A percentile compares a stretch with the other conserved stretches of the same genome.
Evolutionary conservation across 2,888 invertebrate species (phyloP).

Genomic region (Cheiracanthium punctorium): DNA sequence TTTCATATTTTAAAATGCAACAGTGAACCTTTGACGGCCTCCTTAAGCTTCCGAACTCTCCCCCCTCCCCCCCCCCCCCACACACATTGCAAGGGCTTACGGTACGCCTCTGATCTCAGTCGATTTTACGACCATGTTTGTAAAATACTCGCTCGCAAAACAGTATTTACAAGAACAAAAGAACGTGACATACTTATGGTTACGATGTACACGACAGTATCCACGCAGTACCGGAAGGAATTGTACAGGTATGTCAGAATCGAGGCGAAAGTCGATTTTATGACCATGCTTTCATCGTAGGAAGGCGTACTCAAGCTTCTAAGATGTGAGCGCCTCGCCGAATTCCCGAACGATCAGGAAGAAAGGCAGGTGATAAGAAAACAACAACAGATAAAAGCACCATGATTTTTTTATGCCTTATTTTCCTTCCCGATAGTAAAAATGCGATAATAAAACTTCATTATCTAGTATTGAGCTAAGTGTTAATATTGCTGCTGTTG

Average conservation of each 20-base stretch:
- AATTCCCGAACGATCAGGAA: background rate
- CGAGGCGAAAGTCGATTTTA: background rate
- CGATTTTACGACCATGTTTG: no score
- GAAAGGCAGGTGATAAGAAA: background rate
- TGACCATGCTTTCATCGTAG: constrained; percentile 35
- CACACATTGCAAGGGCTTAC: no score
- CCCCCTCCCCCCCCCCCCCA: no score
- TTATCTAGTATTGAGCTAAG: no score
- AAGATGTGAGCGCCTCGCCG: background rate
- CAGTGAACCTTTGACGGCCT: no score
- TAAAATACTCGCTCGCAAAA: no score
- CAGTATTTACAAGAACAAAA: no score
- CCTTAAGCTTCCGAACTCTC: no score
- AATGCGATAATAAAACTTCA: background rate
- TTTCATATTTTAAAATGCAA: no score
- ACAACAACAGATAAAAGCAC: background rate
- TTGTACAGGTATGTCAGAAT: constrained; percentile 24
- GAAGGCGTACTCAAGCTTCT: background rate
- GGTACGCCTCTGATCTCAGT: no score
- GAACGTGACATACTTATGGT: constrained; percentile 15
- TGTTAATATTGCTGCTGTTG: no score
- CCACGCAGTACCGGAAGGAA: constrained; percentile 24
- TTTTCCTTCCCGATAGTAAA: background rate
- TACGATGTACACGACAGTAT: constrained; percentile 25
- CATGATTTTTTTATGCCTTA: background rate